A percentile compares a stretch with the other conserved stretches of the same genome.
These are phyloP conservation scores for Minunthozetes semirufus DNA, from an alignment of 2,888 invertebrate genomes.

Conservation along the genomic window DNA sequence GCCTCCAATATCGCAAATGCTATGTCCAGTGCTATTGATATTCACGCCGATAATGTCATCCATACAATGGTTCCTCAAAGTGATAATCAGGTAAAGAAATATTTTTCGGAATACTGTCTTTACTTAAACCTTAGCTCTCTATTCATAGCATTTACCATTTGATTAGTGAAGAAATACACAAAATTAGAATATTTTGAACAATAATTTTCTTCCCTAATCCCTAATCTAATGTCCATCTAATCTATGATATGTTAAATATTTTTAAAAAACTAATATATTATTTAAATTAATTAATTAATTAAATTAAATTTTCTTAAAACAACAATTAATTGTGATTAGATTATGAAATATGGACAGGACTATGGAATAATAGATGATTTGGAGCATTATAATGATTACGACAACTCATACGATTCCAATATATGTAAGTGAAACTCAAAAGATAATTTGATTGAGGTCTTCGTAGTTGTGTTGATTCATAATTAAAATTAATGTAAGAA, in stretches of 20 bases:
- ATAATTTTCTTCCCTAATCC: no score
- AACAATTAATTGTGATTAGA: background rate
- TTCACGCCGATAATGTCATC: constrained; percentile 28
- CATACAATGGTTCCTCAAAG: constrained; percentile 23
- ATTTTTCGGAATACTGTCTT: no score
- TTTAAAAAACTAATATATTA: no score
- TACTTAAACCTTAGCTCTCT: no score
- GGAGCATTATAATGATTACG: background rate
- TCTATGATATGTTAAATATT: no score
- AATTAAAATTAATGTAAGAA: no score
- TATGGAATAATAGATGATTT: background rate
- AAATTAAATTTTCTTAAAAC: background rate
- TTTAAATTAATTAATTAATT: background rate
- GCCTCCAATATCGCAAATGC: constrained; percentile 20
- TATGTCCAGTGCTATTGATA: constrained; percentile 34
- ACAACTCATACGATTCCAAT: background rate
- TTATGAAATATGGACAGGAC: background rate
- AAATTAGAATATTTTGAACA: no score
- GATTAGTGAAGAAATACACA: no score
- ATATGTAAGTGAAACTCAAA: background rate
- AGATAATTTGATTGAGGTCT: no score
- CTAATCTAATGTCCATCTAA: no score
- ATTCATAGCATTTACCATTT: no score
- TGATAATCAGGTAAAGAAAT: constrained; percentile 12
- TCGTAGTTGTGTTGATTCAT: no score